Conservation (phyloP, 2,113 vertebrate genomes). For the Calidris pygmaea region DNA sequence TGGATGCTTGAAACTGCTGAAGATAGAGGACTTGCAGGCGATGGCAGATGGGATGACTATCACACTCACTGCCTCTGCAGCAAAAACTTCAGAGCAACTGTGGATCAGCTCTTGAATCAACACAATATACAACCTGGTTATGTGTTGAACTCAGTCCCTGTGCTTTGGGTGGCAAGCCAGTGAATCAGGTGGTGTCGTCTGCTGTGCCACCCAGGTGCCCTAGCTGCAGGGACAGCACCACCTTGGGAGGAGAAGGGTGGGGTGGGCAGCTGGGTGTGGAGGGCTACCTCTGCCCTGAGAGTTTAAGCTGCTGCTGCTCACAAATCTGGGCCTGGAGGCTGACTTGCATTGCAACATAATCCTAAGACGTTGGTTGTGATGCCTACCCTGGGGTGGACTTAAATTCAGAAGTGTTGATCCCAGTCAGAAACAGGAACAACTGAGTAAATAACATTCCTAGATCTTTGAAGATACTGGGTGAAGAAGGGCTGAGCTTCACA, state of each 20-base stretch:
- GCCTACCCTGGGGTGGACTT: not conserved
- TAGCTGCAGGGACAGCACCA: not conserved
- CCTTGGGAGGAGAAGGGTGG: not conserved
- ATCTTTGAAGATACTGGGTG: not conserved
- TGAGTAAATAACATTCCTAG: not conserved
- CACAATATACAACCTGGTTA: not conserved
- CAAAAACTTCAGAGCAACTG: not conserved
- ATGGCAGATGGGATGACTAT: not conserved
- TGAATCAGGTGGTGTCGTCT: not conserved
- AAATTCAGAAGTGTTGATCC: not conserved
- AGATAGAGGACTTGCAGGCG: not conserved
- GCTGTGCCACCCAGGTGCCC: not conserved
- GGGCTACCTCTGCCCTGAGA: not conserved
- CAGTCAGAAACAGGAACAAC: not conserved
- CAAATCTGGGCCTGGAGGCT: not conserved
- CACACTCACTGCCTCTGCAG: not conserved
- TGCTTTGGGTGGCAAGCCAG: not conserved
- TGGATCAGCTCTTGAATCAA: not conserved
- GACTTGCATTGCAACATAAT: not conserved
- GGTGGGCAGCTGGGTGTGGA: not conserved
- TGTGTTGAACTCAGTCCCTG: not conserved
- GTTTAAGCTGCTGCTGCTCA: not conserved
- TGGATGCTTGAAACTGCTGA: not conserved
- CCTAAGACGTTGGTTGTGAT: not conserved
- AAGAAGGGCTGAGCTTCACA: not conserved